Evolutionary conservation across 2,888 invertebrate genomes (phyloP).

Genomic region (Perithous albicinctus): DNA sequence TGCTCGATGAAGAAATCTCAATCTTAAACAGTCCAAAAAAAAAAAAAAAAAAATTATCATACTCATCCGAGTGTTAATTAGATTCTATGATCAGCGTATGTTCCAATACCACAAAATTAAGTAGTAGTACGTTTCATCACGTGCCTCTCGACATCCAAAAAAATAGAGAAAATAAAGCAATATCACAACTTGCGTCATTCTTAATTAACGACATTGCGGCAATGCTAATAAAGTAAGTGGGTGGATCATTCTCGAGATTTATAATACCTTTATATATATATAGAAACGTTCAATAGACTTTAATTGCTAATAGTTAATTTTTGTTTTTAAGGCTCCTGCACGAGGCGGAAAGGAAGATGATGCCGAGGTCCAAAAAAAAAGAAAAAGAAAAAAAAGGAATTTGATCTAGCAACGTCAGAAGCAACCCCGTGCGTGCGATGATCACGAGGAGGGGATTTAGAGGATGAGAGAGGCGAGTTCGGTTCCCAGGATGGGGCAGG

Average conservation of each 20-base stretch:
- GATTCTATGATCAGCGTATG: neutral
- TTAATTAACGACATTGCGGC: constrained; percentile 45
- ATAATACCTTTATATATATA: neutral
- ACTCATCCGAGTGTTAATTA: neutral
- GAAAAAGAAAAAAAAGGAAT: constrained; percentile 42
- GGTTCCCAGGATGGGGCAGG: constrained; percentile 82
- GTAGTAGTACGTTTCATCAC: neutral
- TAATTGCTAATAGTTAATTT: constrained; percentile 35
- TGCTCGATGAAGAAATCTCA: neutral
- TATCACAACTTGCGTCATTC: constrained; percentile 22
- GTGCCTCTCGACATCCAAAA: neutral
- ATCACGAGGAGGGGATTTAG: constrained; percentile 44
- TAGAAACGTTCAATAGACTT: constrained; percentile 22
- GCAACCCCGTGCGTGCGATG: constrained; percentile 61
- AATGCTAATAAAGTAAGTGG: constrained; percentile 44
- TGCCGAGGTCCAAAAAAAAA: neutral
- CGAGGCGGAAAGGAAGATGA: constrained; percentile 38
- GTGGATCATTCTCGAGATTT: constrained; percentile 33
- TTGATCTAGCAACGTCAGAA: constrained; percentile 59
- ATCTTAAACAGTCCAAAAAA: too few relatives aligned
- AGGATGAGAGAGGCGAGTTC: constrained; percentile 74
- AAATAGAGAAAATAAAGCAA: constrained; percentile 1
- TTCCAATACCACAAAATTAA: neutral
- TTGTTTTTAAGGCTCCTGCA: constrained; percentile 40
- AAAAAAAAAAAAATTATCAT: neutral